Evolutionary conservation across 2,888 invertebrate species (phyloP), one percentile per base, ranked within the genome.

Genomic region (Thumatha senex): DNA sequence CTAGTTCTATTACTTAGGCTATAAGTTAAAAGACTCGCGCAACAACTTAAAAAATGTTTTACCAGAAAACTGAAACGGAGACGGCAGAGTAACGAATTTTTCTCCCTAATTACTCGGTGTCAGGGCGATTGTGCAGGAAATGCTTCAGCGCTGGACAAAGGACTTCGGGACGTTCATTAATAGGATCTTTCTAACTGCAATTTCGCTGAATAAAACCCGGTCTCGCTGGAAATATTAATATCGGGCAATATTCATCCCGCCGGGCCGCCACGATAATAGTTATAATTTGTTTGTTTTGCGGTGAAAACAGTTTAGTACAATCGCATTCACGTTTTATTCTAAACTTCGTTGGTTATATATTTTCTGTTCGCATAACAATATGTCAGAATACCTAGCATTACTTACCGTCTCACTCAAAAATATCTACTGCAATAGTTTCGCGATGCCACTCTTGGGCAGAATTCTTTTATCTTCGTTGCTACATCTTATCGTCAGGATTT

Each of bases 131-230:
- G 88, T 86, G 84, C 82, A 85, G 87, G 86, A 84, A 88, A 86
- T 86, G 85, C 84, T 81, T 79, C 70, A 69, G 78, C 78, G 76
- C 77, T 75, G 84, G 82, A 88, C 88, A 89, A 90, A 90, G 82
- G 80, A 77, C 71, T 66, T 74, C 73, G 81, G 80, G 87, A 89
- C 90, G 86, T 89, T 89, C 89, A 91, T 90, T 91, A 91, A 90
- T 90, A 90, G 88, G 84, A 87, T 89, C 89, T 87, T 85, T 87
- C 87, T 84, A 87, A 88, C 88, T 90, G 89, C 89, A 89, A 87
- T 88, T 84, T 85, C 74, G 78, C 80, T 88, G 88, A 89, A 89
- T 88, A 86, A 86, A 88, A 89, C 82, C 58, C 56, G 74, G 73
- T 74, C 78, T 75, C 79, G 73, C 73, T 74, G 79, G 85, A 84